Conservation (phyloP, 2,888 invertebrate species). For the Cosmia trapezina region DNA sequence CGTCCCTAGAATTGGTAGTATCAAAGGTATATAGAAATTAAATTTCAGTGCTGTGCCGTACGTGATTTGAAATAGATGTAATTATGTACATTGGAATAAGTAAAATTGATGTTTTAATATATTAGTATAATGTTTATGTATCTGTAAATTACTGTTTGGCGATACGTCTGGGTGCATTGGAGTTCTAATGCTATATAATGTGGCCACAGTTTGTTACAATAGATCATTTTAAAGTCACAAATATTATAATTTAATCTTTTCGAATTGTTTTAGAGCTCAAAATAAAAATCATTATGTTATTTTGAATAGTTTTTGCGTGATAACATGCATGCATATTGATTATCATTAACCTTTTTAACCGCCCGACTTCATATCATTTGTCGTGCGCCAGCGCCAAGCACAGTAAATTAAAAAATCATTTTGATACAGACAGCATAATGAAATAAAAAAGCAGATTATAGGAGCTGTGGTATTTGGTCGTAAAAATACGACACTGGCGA, state of each 20-base stretch:
- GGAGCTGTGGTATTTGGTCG: too few species aligned
- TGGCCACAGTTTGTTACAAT: constrained; percentile 32
- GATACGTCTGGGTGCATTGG: constrained; percentile 43
- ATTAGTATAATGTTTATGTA: constrained; percentile 46
- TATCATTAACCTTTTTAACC: too few species aligned
- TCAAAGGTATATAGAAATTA: constrained; percentile 61
- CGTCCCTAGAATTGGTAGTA: constrained; percentile 56
- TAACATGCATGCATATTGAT: constrained; percentile 38
- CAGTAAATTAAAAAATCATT: too few species aligned
- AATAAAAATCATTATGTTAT: constrained; percentile 45
- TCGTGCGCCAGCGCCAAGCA: too few species aligned
- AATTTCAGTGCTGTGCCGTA: constrained; percentile 70
- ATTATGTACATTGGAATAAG: constrained; percentile 62
- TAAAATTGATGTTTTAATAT: constrained; percentile 57
- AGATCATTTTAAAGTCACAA: constrained; percentile 57
- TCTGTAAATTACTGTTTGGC: constrained; percentile 49
- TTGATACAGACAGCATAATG: too few species aligned
- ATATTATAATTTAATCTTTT: constrained; percentile 37
- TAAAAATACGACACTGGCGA: too few species aligned
- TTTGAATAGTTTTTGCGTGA: constrained; percentile 38
- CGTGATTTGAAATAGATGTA: constrained; percentile 65
- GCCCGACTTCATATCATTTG: too few species aligned
- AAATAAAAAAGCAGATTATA: too few species aligned
- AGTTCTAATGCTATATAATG: constrained; percentile 29
- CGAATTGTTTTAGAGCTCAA: constrained; percentile 54